Conservation (phyloP, 1,140 invertebrate genomes). For the Cotesia chilonis region DNA sequence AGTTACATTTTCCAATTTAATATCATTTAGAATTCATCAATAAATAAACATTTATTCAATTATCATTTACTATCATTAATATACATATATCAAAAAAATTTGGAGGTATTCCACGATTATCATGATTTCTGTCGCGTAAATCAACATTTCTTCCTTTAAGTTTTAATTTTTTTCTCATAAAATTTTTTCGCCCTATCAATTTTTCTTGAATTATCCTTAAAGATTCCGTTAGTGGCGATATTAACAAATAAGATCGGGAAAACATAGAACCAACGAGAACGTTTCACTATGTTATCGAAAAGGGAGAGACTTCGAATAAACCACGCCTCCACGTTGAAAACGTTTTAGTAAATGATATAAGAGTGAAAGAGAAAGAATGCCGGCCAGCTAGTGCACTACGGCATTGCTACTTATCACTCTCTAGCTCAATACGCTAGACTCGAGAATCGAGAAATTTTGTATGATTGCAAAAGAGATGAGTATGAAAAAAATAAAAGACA, state of each 20-base stretch:
- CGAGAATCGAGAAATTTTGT: conserved; percentile 25
- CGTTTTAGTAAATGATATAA: conserved; percentile 18
- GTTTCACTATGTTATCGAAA: conserved; percentile 20
- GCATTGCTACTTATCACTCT: conserved; percentile 65
- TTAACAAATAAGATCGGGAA: conserved; percentile 17
- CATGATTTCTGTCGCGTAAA: not conserved
- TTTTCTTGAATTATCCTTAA: conserved; percentile 16
- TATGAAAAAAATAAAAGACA: conserved; percentile 9
- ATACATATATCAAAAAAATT: too few species aligned
- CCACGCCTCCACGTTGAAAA: conserved; percentile 21
- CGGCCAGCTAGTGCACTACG: conserved; percentile 57
- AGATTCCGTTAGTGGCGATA: conserved; percentile 19
- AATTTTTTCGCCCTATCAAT: not conserved
- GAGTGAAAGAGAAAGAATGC: conserved; percentile 42
- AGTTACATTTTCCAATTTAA: too few species aligned
- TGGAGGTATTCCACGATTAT: not conserved
- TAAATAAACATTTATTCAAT: too few species aligned
- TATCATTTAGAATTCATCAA: too few species aligned
- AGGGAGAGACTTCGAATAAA: conserved; percentile 9
- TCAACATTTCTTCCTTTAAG: conserved; percentile 16
- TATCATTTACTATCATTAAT: too few species aligned
- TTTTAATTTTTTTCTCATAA: not conserved
- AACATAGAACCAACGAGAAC: conserved; percentile 26
- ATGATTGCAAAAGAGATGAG: conserved; percentile 32
- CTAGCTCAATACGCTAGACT: conserved; percentile 43